Evolutionary conservation across 2,888 invertebrate genomes (phyloP), one percentile per base, ranked within the genome.

Genomic region (Nomada lathburiana): DNA sequence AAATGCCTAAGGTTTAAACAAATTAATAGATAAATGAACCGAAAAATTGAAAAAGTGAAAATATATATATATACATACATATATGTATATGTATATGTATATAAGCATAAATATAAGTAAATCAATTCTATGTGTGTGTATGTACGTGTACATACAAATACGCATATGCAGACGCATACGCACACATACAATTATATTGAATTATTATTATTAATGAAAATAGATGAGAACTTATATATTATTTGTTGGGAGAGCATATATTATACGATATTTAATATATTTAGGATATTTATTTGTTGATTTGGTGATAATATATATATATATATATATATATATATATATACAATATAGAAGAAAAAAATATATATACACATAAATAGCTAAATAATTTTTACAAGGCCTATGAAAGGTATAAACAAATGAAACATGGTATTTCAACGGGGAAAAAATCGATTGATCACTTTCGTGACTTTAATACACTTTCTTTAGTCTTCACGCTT

Each of bases 271-370:
- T 91, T 90, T 89, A 90, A 90, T 92, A 93, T 92, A 93, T 93
- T 92, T 92, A 93, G 92, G 84, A 92, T 93, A 93, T 93, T 93
- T 93, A 93, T 93, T 93, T 93, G 93, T 93, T 93, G 92, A 93
- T 92, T 93, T 91, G 91, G 90, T 92, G 92, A 90, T 91, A 83
- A 76, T 74, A 80, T 64, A 80, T 72, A 71, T 68, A 71, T 74
- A 26, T 26, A 26, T 26, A 26, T 26, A 60, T 26, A 68, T 57
- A 80, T 76, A 71, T 68, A 63, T 50, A 60, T 77, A 72, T 42
- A 69, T 69, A 69, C 36, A 75, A 76, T 70, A 85, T 53, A 74
- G 57, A 86, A 52, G 36, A 80, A 67, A 82, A 44, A 67, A 60
- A 68, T 57, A 79, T 59, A 75, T 71, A 64, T 75, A 74, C 42